Evolutionary conservation across 2,888 invertebrate species (phyloP).

Genomic region (Orthosia cruda): DNA sequence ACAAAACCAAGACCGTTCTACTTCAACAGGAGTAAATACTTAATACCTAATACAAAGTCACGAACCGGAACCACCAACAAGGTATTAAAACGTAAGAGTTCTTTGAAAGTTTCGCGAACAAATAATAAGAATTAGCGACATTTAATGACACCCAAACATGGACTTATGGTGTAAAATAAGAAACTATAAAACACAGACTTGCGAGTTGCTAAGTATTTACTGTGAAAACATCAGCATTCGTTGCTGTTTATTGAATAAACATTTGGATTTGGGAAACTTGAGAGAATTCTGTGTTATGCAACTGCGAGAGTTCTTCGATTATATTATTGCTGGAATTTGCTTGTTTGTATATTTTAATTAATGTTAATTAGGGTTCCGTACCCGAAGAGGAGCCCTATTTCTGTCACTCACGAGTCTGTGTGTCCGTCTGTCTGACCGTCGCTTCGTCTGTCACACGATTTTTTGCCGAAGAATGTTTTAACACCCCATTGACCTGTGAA

Average conservation of each 20-base stretch:
- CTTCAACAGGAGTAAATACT: conserved; percentile 19
- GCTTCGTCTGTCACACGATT: too few relatives aligned
- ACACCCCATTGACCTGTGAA: too few relatives aligned
- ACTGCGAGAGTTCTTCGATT: conserved; percentile 8
- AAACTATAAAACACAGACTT: conserved; percentile 76
- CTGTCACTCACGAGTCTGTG: too few relatives aligned
- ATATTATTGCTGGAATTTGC: background rate
- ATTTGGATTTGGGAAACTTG: conserved; percentile 48
- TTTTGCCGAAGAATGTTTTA: too few relatives aligned
- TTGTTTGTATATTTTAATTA: background rate
- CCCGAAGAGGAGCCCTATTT: too few relatives aligned
- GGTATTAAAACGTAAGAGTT: conserved; percentile 46
- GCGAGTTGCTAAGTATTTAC: conserved; percentile 76
- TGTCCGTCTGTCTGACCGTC: too few relatives aligned
- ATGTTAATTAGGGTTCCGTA: background rate
- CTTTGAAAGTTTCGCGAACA: conserved; percentile 79
- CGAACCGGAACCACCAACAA: conserved; percentile 46
- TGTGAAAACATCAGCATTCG: conserved; percentile 72
- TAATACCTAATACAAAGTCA: conserved; percentile 29
- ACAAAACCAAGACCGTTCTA: background rate
- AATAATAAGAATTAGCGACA: conserved; percentile 83
- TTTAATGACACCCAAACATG: conserved; percentile 78
- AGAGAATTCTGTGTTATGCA: conserved; percentile 35
- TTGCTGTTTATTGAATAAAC: conserved; percentile 70
- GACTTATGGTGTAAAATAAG: conserved; percentile 69